Evolutionary conservation across 1,140 invertebrate species (phyloP).

Genomic region (Aphaenogaster floridana): DNA sequence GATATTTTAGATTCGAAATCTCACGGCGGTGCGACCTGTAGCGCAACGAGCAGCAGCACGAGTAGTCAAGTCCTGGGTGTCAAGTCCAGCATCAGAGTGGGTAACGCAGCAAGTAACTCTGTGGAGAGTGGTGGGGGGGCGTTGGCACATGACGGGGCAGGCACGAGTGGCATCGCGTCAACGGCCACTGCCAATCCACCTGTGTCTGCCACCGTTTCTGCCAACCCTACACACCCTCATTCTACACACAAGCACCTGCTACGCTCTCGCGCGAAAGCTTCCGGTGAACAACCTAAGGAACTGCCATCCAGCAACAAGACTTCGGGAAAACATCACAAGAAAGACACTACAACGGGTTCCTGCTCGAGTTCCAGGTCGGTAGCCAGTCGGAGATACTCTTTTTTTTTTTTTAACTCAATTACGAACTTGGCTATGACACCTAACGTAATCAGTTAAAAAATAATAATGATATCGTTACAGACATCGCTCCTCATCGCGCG

Average conservation of each 20-base stretch:
- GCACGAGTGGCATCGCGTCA: conserved; percentile 83
- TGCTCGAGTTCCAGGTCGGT: conserved; percentile 91
- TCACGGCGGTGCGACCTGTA: conserved; percentile 75
- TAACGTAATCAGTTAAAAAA: conserved; percentile 5
- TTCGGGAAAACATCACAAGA: conserved; percentile 84
- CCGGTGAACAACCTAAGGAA: conserved; percentile 82
- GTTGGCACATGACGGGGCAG: conserved; percentile 86
- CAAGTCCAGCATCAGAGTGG: conserved; percentile 87
- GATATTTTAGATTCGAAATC: conserved; percentile 81
- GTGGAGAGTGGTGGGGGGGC: conserved; percentile 86
- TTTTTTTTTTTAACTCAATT: not conserved
- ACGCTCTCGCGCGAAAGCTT: conserved; percentile 84
- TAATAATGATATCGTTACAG: conserved; percentile 72
- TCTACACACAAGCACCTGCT: conserved; percentile 86
- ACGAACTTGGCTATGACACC: not conserved
- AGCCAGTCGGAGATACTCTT: not conserved
- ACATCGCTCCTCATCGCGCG: conserved; percentile 89
- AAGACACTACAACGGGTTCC: conserved; percentile 90
- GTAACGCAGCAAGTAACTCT: conserved; percentile 86
- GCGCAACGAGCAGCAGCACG: conserved; percentile 77
- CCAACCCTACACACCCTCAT: conserved; percentile 83
- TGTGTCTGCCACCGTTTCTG: conserved; percentile 82
- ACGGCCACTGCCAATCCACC: conserved; percentile 82
- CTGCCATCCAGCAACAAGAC: conserved; percentile 73
- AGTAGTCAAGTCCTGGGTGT: conserved; percentile 84